Evolutionary conservation across 2,797 vertebrate genomes (phyloP).

Genomic region (Thunnus albacares): DNA sequence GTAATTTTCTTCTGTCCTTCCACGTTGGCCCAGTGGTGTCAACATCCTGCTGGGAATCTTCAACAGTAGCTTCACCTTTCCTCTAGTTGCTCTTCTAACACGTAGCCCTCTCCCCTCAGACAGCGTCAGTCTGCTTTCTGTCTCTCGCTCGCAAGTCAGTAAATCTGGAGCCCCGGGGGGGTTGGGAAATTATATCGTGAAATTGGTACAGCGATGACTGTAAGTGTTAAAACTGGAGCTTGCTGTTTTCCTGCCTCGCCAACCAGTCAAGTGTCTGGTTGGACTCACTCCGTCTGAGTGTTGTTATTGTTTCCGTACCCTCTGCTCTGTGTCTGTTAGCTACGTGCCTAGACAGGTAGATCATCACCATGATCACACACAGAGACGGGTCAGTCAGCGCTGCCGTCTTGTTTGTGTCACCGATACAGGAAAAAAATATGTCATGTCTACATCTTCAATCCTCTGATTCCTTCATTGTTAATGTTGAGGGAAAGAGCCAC

Average conservation of each 20-base stretch:
- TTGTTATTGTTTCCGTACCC: constrained; percentile 4
- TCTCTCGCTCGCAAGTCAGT: neutral
- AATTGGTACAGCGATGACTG: neutral
- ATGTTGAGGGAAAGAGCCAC: no score
- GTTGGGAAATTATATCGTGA: neutral
- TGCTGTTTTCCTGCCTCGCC: neutral
- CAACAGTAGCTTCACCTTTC: neutral
- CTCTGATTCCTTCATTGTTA: neutral
- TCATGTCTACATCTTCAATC: neutral
- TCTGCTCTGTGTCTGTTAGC: constrained; percentile 8
- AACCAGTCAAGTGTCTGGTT: constrained; percentile 1
- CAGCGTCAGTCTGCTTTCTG: neutral
- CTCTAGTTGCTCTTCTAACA: neutral
- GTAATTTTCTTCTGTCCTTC: no score
- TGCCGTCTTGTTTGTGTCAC: neutral
- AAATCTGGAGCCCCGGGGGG: neutral
- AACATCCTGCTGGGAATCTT: neutral
- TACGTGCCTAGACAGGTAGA: constrained; percentile 43
- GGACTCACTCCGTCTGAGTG: neutral
- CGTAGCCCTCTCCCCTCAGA: neutral
- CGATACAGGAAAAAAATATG: neutral
- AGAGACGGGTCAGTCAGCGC: constrained; percentile 15
- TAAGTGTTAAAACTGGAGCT: neutral
- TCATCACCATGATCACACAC: constrained; percentile 4
- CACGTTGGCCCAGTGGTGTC: neutral